Evolutionary conservation across 2,113 vertebrate genomes (phyloP), one percentile per base, ranked within the genome.

Genomic region (Channa maculata): DNA sequence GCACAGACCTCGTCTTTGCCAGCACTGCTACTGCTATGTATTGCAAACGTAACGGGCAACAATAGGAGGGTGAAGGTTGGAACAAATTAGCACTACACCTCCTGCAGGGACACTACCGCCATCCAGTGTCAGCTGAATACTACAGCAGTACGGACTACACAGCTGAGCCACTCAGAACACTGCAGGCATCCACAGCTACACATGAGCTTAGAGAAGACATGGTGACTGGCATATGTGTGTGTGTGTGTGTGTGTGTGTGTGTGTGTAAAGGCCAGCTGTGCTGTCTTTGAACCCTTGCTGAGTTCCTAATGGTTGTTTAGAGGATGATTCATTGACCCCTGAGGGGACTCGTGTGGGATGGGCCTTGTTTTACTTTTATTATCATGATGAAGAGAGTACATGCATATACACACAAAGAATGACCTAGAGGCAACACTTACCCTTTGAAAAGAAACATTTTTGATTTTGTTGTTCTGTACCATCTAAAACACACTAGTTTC

Each of bases 291-390:
- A 43, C 48, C 41, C 79, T 75, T 71, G 78, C 71, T 79, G 86
- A 65, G 86, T 72, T 80, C 51, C 63, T 88, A 83, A 88, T 81
- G 71, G 71, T 53, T 88, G 71, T 84, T 88, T 79, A 60, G 71
- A 54, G 46, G 60, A 67, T 85, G 84, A 90, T 66, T 92, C 82
- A 90, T 63, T 54, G 65, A 75, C 84, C 84, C 83, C 81, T 79
- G 84, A 80, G 79, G 77, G 61, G 24, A 71, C 62, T 86, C 65
- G 64, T 43, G 41, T 77, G 69, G 53, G 62, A 75, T 10, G 4
- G 71, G 58, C 76, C 51, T 72, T 57, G 41, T 67, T 54, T 41
- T 69, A 70, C 67, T 46, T 80, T 82, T 52, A 80, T 61, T 36
- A 53, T 45, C 41, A 64, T 14, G 33, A 33, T 48, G 69, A 85